These are phyloP conservation scores for Melinopterus prodromus DNA, from an alignment of 2,888 invertebrate genomes.

Conservation along the genomic window DNA sequence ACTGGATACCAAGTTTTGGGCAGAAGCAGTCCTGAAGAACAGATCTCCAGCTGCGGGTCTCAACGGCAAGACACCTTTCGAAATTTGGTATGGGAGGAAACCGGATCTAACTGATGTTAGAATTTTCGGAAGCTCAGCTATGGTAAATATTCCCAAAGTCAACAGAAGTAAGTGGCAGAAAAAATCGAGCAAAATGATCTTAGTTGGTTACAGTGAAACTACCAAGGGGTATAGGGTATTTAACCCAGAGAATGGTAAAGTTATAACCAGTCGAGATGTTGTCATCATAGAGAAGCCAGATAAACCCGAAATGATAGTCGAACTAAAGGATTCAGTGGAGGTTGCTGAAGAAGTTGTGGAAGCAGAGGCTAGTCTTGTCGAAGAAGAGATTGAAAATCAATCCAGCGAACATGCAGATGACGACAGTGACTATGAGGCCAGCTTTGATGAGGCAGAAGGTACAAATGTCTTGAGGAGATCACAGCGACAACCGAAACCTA, in stretches of 20 bases:
- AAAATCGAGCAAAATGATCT: conserved; percentile 31
- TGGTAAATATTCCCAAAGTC: conserved; percentile 50
- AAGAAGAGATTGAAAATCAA: conserved; percentile 4
- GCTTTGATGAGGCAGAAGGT: conserved; percentile 8
- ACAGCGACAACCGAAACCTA: conserved; percentile 39
- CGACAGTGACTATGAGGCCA: conserved; percentile 12
- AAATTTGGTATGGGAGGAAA: conserved; percentile 49
- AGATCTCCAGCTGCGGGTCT: conserved; percentile 39
- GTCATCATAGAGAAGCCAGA: conserved; percentile 38
- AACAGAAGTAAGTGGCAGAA: conserved; percentile 47
- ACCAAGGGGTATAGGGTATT: conserved; percentile 40
- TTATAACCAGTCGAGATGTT: conserved; percentile 36
- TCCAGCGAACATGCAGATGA: conserved; percentile 15
- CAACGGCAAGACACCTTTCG: conserved; percentile 48
- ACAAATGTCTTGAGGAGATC: conserved; percentile 39
- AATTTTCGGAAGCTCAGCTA: conserved; percentile 49
- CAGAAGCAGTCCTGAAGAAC: conserved; percentile 43
- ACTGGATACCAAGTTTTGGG: conserved; percentile 41
- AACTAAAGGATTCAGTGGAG: conserved; percentile 12
- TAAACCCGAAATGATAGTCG: conserved; percentile 16
- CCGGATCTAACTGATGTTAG: conserved; percentile 49
- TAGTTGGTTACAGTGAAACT: conserved; percentile 37
- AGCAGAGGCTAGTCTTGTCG: background rate
- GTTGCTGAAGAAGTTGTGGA: conserved; percentile 32
- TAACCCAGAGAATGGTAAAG: conserved; percentile 29